A percentile compares a stretch with the other conserved stretches of the same genome.
phyloP scores from a whole-genome alignment of 2,888 invertebrate genomes.

The Nephrocerus scutellatus region DNA sequence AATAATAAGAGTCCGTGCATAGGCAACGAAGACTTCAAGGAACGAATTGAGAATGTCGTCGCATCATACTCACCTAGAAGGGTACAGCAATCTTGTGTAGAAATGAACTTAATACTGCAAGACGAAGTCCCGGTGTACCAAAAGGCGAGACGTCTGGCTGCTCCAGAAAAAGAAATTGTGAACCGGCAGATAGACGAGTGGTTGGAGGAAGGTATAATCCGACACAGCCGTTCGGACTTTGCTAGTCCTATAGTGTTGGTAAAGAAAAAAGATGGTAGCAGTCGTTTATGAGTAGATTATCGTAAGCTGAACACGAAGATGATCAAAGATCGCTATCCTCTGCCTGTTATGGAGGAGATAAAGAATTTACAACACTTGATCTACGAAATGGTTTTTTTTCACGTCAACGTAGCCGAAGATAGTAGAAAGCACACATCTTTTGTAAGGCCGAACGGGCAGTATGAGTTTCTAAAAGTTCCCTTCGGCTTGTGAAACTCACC shows the following conservation, averaged over 20 bases:
- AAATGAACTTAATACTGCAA: too few relatives aligned
- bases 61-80: too few relatives aligned
- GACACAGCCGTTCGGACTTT: constrained; percentile 22
- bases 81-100: too few relatives aligned
- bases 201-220: constrained; percentile 20
- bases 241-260: constrained; percentile 28
- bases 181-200: too few relatives aligned
- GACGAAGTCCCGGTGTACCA: too few relatives aligned
- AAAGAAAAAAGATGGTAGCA: constrained; percentile 18
- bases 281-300: constrained; percentile 29
- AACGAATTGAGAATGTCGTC: too few relatives aligned
- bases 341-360: constrained; percentile 33
- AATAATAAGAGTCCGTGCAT: too few relatives aligned
- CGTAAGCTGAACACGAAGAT: constrained; percentile 21
- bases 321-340: constrained; percentile 26
- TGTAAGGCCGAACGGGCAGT: constrained; percentile 32
- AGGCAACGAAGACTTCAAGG: too few relatives aligned
- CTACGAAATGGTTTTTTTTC: constrained; percentile 36
- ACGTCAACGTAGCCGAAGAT: constrained; percentile 29
- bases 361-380: constrained; percentile 30
- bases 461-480: constrained; percentile 31
- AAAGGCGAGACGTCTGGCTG: too few relatives aligned
- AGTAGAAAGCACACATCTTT: constrained; percentile 33
- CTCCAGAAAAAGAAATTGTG: too few relatives aligned
- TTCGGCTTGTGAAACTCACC: constrained; percentile 40